phyloP scores from a whole-genome alignment of 2,797 vertebrate genomes.

The Alauda arvensis region DNA sequence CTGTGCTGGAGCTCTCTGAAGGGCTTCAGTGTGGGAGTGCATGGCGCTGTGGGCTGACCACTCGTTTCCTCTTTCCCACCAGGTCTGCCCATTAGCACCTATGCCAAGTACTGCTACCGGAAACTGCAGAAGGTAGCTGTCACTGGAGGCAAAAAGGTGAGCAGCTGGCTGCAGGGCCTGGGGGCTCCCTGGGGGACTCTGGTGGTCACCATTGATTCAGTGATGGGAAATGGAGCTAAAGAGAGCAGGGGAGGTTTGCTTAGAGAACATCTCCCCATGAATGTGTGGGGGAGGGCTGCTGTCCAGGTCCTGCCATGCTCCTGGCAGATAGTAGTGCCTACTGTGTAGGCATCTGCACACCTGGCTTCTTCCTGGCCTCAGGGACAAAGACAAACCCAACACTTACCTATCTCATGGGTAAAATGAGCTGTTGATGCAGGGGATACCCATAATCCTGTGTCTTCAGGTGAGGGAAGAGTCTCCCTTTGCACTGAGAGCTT shows the following conservation, averaged over 20 bases:
- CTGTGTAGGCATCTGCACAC: fast-evolving
- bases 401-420: not conserved
- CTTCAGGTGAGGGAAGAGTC: not conserved
- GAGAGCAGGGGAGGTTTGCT: fast-evolving
- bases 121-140: slow-evolving; percentile 88
- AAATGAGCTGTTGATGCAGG: not conserved
- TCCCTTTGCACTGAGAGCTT: not conserved
- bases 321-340: not conserved
- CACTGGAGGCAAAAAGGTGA: slow-evolving; percentile 90
- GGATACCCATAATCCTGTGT: not conserved
- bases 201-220: not conserved
- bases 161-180: not conserved
- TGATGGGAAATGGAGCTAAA: not conserved
- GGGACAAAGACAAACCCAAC: not conserved
- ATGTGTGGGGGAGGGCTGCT: not conserved
- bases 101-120: slow-evolving; percentile 87
- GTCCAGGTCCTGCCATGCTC: fast-evolving
- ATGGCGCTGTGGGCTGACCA: fast-evolving
- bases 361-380: not conserved
- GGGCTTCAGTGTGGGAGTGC: not conserved
- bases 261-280: fast-evolving
- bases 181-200: fast-evolving
- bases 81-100: slow-evolving; percentile 88
- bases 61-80: not conserved
- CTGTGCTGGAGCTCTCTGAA: not conserved